Base-by-base conservation (phyloP, 2,888 invertebrate genomes). In the Eupithecia vulgata region DNA sequence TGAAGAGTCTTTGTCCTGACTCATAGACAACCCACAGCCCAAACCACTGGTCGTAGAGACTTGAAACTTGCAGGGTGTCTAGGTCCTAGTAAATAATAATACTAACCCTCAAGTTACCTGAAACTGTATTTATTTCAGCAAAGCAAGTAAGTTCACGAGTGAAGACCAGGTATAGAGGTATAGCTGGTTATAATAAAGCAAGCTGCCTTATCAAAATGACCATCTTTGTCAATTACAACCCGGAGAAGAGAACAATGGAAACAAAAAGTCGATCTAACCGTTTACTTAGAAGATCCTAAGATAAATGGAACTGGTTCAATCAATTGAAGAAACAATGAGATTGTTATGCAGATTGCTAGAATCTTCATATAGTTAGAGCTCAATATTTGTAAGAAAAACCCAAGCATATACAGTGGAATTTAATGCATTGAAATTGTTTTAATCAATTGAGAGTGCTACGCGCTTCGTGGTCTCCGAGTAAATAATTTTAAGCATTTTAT, bases 231-330 rank as follows among this genome's bases (percentile, higher is more conserved):
- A 83, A 85, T 84, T 80, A 81, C 78, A 77, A 81, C 80, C 76
- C 77, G 65, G 76, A 81, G 84, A 88, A 90, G 87, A 89, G 89
- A 86, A 81, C 85, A 72, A 64, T 81, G 78, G 74, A 81, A 82
- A 82, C 81, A 85, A 86, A 85, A 84, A 82, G 76, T 83, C 82
- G 79, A 86, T 86, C 85, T 79, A 77, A 83, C 7, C 70, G 67
- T 68, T 72, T 72, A 70, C 75, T 74, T 70, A 69, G 75, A 80
- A 81, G 73, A 83, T 82, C 81, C 25, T 12, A 17, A 67, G 75
- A 72, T 75, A 70, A 74, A 67, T 72, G 17, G 35, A 68, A 68
- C 70, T 75, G 70, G 40, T 68, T 65, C 72, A 70, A 75, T 70
- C 77, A 70, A 65, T 72, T 68, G 72, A 35, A 72, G 75, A 72